Evolutionary conservation across 2,797 vertebrate genomes (phyloP), one percentile per base, ranked within the genome.

Genomic region (Cynopterus sphinx): DNA sequence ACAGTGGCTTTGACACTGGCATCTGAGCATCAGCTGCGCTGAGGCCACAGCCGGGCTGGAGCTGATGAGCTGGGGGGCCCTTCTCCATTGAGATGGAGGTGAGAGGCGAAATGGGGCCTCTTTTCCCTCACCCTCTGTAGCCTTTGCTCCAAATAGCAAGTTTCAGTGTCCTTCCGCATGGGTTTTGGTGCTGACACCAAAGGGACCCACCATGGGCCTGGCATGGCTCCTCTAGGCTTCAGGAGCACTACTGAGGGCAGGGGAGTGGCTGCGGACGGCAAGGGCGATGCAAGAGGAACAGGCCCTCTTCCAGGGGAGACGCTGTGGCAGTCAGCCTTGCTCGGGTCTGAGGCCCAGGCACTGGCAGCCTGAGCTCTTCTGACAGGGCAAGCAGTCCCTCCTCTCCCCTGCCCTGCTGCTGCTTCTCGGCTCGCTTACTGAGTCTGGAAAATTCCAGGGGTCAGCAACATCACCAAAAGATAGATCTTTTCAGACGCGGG

Each of bases 361-460:
- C 4, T 1, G 36, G 88, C 22, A 28, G 57, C 49, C 61, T 19
- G 70, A 39, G 75, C 57, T 71, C 24, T n/a, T 73, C 51, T 39
- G 26, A 2, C 26, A 12, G 24, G 43, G 0, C 0, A 0, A n/a
- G 17, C 6, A 36, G 15, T 3, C 21, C 49, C 51, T 79, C 31
- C 9, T 53, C 53, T n/a, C 22, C 26, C 53, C 10, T 36, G 31
- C 1, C n/a, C 65, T 11, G 24, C 53, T 11, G 53, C 9, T 21
- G 53, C 43, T 36, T 61, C 77, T 85, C 9, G 2, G 71, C 33
- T 81, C 24, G 28, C 41, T 51, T 31, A 12, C 57, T 6, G 11
- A 26, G 39, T 55, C 4, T 6, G 5, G 46, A 3, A 2, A 24
- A 77, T 33, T 17, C 36, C 43, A 36, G 67, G 1, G 2, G 16